Evolutionary conservation across 2,113 vertebrate species (phyloP).

Genomic region (Nycticryphes semicollaris): DNA sequence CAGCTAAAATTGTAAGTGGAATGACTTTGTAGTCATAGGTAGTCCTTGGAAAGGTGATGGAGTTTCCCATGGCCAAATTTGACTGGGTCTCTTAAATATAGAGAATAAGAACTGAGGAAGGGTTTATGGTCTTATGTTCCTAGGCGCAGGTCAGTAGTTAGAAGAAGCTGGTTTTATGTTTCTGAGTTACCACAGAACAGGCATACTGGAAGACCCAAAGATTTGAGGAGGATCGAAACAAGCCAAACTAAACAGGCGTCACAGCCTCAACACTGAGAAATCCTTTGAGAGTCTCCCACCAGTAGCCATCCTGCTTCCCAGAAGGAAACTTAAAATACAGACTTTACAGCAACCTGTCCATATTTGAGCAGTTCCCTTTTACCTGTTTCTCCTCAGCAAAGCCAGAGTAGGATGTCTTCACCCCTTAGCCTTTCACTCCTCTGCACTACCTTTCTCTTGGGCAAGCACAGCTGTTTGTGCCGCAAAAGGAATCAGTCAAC

Average conservation of each 20-base stretch:
- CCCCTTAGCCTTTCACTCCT: not conserved
- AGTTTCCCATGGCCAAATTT: not conserved
- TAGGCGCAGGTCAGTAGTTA: accelerated
- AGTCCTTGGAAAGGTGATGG: not conserved
- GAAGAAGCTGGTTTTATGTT: not conserved
- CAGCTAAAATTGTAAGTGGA: not conserved
- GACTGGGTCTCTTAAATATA: not conserved
- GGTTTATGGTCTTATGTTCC: not conserved
- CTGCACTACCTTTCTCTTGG: not conserved
- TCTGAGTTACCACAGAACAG: accelerated
- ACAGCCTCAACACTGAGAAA: not conserved
- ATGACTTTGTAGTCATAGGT: not conserved
- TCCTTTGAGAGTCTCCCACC: not conserved
- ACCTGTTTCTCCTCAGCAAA: not conserved
- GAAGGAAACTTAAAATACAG: not conserved
- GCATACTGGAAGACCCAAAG: not conserved
- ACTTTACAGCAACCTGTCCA: not conserved
- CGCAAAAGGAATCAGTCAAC: not conserved
- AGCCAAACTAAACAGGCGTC: not conserved
- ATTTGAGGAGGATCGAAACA: not conserved
- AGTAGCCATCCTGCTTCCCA: not conserved
- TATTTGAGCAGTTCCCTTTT: not conserved
- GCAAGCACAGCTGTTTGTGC: not conserved
- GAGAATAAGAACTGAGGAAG: not conserved
- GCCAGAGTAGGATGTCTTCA: not conserved